Percentiles rank a stretch among this genome's conserved stretches.
phyloP scores from a whole-genome alignment of 2,113 vertebrate genomes.

The Amblyopsis rosae region DNA sequence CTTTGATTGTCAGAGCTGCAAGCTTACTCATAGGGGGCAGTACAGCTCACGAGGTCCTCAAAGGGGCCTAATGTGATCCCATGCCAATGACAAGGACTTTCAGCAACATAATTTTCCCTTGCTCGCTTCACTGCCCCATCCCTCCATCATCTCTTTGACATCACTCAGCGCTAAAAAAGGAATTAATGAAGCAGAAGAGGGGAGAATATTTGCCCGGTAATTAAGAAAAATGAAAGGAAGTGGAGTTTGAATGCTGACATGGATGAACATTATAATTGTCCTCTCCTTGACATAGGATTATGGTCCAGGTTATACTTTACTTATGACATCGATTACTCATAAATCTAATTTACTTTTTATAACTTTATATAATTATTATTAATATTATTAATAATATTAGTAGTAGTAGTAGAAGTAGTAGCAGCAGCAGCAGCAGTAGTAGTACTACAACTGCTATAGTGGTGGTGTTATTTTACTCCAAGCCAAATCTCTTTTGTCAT shows the following conservation, averaged over 20 bases:
- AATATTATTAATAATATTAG: too few species aligned
- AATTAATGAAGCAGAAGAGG: conserved; percentile 76
- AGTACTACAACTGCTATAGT: too few species aligned
- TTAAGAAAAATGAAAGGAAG: conserved; percentile 81
- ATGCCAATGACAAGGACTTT: conserved; percentile 57
- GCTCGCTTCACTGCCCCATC: conserved; percentile 59
- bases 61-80: conserved; percentile 49
- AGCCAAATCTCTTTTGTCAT: background rate
- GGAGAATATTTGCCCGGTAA: conserved; percentile 73
- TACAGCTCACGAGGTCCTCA: conserved; percentile 49
- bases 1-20: conserved; percentile 59
- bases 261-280: conserved; percentile 70
- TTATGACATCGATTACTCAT: background rate
- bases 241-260: conserved; percentile 68
- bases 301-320: conserved; percentile 43
- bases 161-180: conserved; percentile 76
- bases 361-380: background rate
- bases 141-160: conserved; percentile 76
- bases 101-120: conserved; percentile 47
- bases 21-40: conserved; percentile 58
- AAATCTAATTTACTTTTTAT: background rate
- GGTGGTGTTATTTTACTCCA: too few species aligned
- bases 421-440: too few species aligned
- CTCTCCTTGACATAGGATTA: conserved; percentile 54
- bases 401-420: too few species aligned